Percentiles rank a stretch among this genome's conserved stretches.
Evolutionary conservation across 1,140 invertebrate genomes (phyloP).

Genomic region (Mamestra configurata): DNA sequence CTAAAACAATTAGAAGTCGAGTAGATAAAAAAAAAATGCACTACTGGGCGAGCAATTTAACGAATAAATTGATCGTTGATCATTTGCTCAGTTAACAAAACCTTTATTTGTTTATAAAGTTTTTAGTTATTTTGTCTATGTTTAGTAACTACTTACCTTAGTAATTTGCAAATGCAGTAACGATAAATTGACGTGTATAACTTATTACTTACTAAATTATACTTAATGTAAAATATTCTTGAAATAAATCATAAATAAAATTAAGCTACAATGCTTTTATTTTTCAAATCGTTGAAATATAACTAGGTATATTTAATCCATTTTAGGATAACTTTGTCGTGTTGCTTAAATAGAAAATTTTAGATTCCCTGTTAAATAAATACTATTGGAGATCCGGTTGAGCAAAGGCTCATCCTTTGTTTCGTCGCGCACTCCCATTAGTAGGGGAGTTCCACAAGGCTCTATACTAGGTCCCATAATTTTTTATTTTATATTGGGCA

Average conservation of each 20-base stretch:
- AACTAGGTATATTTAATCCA: no score
- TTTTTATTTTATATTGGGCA: neutral
- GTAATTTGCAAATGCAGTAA: constrained; percentile 38
- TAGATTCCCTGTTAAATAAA: no score
- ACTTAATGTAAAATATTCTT: constrained; percentile 65
- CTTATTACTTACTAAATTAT: constrained; percentile 59
- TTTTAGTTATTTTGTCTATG: constrained; percentile 28
- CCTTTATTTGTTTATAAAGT: constrained; percentile 27
- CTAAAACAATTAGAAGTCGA: neutral
- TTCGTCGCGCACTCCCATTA: no score
- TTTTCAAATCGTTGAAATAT: neutral
- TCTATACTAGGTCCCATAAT: neutral
- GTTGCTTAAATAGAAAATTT: no score
- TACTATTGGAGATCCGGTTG: neutral
- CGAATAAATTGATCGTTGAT: neutral
- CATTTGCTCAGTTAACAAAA: constrained; percentile 39
- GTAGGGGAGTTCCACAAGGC: no score
- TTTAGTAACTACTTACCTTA: constrained; percentile 26
- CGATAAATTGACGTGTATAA: constrained; percentile 51
- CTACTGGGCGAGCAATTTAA: neutral
- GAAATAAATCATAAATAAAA: constrained; percentile 65
- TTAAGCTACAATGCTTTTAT: neutral
- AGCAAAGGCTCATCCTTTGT: no score
- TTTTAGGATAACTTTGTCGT: no score
- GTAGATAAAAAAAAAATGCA: neutral